Percentiles rank a stretch among this genome's conserved stretches.
phyloP scores from a whole-genome alignment of 2,888 invertebrate species.

The Troides aeacus region DNA sequence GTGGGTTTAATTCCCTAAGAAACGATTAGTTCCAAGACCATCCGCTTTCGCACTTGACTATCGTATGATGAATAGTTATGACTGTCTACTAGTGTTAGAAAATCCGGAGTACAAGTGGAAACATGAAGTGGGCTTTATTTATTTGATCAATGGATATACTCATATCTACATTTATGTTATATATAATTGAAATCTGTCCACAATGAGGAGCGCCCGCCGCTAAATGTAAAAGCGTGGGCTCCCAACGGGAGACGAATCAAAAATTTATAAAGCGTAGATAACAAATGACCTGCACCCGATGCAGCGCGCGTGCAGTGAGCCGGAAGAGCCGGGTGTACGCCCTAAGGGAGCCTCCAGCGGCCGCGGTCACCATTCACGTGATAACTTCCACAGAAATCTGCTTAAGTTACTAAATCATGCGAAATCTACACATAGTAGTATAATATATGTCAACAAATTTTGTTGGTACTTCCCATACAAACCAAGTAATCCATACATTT shows the following conservation, averaged over 20 bases:
- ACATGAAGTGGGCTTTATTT: too few relatives aligned
- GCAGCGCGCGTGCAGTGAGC: constrained; percentile 12
- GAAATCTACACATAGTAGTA: background rate
- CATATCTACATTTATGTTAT: background rate
- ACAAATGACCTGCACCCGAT: constrained; percentile 23
- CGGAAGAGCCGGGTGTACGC: constrained; percentile 22
- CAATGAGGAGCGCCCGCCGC: background rate
- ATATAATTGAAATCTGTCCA: background rate
- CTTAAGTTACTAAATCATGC: too few relatives aligned
- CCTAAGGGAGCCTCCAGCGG: constrained; percentile 1
- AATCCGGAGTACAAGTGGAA: too few relatives aligned
- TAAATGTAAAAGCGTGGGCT: background rate
- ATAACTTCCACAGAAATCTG: background rate
- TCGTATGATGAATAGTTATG: too few relatives aligned
- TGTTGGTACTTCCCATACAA: too few relatives aligned
- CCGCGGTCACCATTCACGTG: constrained; percentile 1
- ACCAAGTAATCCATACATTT: too few relatives aligned
- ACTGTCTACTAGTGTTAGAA: too few relatives aligned
- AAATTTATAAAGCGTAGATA: constrained; percentile 22
- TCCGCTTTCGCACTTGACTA: too few relatives aligned
- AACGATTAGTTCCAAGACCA: too few relatives aligned
- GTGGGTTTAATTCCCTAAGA: too few relatives aligned
- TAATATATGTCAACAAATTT: too few relatives aligned
- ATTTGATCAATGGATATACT: too few relatives aligned
- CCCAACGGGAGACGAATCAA: constrained; percentile 20